Evolutionary conservation across 2,797 vertebrate genomes (phyloP).

Genomic region (Bryconaethiops microstoma): DNA sequence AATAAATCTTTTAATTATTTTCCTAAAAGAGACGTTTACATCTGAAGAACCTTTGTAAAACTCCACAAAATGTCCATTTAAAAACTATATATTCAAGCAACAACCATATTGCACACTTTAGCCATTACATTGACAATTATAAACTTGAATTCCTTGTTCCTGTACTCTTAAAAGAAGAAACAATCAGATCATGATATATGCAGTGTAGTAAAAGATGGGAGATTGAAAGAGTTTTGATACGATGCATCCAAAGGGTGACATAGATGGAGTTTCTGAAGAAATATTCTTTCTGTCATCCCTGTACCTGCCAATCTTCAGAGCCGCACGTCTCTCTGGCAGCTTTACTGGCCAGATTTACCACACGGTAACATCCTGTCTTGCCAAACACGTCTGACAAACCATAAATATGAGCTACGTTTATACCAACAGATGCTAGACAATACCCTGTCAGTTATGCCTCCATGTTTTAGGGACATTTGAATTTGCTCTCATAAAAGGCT

Average conservation of each 20-base stretch:
- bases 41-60: too few species aligned
- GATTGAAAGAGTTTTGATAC: slow-evolving; percentile 30
- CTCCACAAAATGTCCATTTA: too few species aligned
- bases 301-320: slow-evolving; percentile 53
- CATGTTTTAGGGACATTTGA: slow-evolving; percentile 72
- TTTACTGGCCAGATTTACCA: slow-evolving; percentile 85
- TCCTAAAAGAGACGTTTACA: too few species aligned
- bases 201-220: slow-evolving; percentile 38
- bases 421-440: slow-evolving; percentile 82
- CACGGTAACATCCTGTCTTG: slow-evolving; percentile 74
- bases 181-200: slow-evolving; percentile 23
- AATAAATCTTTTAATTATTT: too few species aligned
- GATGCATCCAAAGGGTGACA: slow-evolving; percentile 34
- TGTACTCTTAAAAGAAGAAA: slow-evolving; percentile 1
- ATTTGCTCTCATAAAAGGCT: slow-evolving; percentile 81
- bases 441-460: slow-evolving; percentile 79
- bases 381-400: slow-evolving; percentile 85
- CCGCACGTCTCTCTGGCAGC: slow-evolving; percentile 75
- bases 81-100: too few species aligned
- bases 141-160: not conserved
- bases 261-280: slow-evolving; percentile 54
- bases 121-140: not conserved
- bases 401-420: slow-evolving; percentile 84
- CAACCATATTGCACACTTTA: too few species aligned
- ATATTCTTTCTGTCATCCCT: slow-evolving; percentile 51